Percentiles rank a stretch among this genome's conserved stretches.
Evolutionary conservation across 1,140 invertebrate species (phyloP).

Genomic region (Xylocopa sonorina): DNA sequence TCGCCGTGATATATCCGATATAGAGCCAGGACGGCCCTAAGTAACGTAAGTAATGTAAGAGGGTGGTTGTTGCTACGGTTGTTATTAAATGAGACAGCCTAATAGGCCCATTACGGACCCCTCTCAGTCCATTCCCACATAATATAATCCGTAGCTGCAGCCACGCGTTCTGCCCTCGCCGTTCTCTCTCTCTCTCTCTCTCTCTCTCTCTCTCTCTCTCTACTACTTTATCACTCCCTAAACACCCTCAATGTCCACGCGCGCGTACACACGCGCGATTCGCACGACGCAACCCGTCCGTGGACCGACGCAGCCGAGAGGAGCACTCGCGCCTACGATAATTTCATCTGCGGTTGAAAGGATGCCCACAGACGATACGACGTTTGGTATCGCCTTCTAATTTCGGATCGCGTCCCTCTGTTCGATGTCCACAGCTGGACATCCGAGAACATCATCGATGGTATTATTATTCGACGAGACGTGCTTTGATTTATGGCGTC

Average conservation of each 20-base stretch:
- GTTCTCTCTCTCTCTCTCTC: conserved; percentile 36
- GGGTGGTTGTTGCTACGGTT: conserved; percentile 80
- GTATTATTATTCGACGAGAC: background rate
- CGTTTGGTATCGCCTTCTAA: background rate
- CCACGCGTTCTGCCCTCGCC: conserved; percentile 71
- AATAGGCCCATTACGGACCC: conserved; percentile 82
- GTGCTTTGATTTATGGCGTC: background rate
- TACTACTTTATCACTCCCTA: conserved; percentile 65
- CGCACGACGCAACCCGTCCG: conserved; percentile 11
- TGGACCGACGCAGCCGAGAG: conserved; percentile 20
- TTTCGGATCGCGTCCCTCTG: background rate
- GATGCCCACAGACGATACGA: too few relatives aligned
- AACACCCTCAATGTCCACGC: conserved; percentile 47
- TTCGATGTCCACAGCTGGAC: background rate
- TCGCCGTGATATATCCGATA: conserved; percentile 71
- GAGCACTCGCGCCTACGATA: conserved; percentile 49
- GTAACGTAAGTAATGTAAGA: conserved; percentile 80
- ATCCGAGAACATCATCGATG: background rate
- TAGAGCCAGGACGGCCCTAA: conserved; percentile 60
- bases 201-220: conserved; percentile 32
- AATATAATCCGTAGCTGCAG: conserved; percentile 77
- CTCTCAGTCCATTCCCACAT: conserved; percentile 78
- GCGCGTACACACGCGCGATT: conserved; percentile 11
- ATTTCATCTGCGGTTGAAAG: conserved; percentile 22
- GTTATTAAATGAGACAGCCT: conserved; percentile 83